These are phyloP conservation scores for Osedax fenrisi DNA, from an alignment of 2,888 invertebrate genomes.

Conservation along the genomic window DNA sequence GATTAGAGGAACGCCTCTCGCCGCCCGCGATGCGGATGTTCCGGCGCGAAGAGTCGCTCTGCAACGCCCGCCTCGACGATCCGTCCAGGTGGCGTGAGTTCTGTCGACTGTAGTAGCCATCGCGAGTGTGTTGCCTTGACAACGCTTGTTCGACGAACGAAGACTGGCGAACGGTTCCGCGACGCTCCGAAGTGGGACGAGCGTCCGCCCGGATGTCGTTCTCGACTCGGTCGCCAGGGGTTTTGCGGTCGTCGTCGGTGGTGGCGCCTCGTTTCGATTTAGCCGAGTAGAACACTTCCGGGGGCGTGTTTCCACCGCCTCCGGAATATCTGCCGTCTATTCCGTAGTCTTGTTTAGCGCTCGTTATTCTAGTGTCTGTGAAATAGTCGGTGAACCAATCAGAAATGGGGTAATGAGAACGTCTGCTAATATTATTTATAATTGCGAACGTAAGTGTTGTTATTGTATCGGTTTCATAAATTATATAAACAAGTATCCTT, in stretches of 20 bases:
- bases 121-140: not conserved
- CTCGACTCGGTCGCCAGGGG: slow-evolving; percentile 1
- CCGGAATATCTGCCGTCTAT: not conserved
- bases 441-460: too few relatives aligned
- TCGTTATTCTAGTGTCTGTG: too few relatives aligned
- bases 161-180: not conserved
- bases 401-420: too few relatives aligned
- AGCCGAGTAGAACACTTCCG: too few relatives aligned
- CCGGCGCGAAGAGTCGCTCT: not conserved
- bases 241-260: not conserved
- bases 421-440: too few relatives aligned
- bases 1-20: not conserved
- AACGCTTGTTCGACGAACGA: not conserved
- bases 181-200: too few relatives aligned
- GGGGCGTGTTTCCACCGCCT: not conserved
- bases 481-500: too few relatives aligned
- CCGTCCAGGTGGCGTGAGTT: not conserved
- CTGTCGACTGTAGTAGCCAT: not conserved
- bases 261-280: not conserved
- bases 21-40: not conserved
- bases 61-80: not conserved
- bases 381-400: too few relatives aligned
- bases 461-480: too few relatives aligned
- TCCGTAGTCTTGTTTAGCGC: too few relatives aligned
- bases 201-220: too few relatives aligned